A percentile compares a stretch with the other conserved stretches of the same genome.
phyloP scores from a whole-genome alignment of 2,888 invertebrate genomes.

The Didymodactylos carnosus region DNA sequence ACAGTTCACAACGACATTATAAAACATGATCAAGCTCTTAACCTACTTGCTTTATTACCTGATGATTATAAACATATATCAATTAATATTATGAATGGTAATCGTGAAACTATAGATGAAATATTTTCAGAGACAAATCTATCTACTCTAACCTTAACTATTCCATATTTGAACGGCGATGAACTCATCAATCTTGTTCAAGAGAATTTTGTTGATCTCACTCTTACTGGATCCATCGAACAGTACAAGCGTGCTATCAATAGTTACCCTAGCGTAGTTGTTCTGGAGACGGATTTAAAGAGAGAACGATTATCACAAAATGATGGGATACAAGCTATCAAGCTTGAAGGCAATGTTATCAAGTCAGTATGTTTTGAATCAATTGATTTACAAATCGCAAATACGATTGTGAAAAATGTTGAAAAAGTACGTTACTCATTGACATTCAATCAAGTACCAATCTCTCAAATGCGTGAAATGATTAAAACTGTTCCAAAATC shows the following conservation, averaged over 20 bases:
- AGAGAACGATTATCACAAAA: background rate
- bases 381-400: background rate
- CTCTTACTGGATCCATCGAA: background rate
- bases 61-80: too few relatives aligned
- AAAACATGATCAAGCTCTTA: too few relatives aligned
- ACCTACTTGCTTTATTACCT: too few relatives aligned
- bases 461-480: background rate
- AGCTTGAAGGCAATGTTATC: background rate
- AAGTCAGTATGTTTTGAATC: background rate
- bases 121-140: too few relatives aligned
- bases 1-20: too few relatives aligned
- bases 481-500: background rate
- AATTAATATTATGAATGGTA: too few relatives aligned
- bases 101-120: too few relatives aligned
- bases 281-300: background rate
- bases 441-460: background rate
- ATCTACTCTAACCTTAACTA: too few relatives aligned
- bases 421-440: background rate
- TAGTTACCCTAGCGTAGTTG: background rate
- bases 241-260: background rate
- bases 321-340: background rate
- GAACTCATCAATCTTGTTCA: background rate
- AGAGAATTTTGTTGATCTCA: background rate
- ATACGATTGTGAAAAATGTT: background rate
- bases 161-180: too few relatives aligned